Conservation (phyloP, 2,888 invertebrate species). For the Caenorhabditis sp. region DNA sequence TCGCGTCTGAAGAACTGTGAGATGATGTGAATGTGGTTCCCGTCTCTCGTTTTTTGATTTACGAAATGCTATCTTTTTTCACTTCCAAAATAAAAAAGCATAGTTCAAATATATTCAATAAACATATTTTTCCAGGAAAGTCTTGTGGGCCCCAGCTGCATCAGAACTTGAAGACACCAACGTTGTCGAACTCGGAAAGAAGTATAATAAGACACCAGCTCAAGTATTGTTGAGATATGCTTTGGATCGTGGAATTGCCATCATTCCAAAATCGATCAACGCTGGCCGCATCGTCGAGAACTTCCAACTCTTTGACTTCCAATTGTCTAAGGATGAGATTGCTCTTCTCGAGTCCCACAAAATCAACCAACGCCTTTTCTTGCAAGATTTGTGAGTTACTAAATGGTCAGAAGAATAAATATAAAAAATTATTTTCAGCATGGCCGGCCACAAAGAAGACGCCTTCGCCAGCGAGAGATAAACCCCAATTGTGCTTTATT, state of each 20-base stretch:
- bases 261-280: conserved; percentile 45
- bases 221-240: conserved; percentile 51
- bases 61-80: too few relatives aligned
- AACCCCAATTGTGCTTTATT: conserved; percentile 11
- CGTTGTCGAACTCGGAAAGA: conserved; percentile 72
- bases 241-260: conserved; percentile 38
- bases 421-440: conserved; percentile 51
- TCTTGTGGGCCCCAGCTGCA: conserved; percentile 46
- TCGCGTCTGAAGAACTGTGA: too few relatives aligned
- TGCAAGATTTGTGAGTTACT: conserved; percentile 47
- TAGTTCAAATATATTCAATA: conserved; percentile 10
- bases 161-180: conserved; percentile 46
- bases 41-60: too few relatives aligned
- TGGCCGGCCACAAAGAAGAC: conserved; percentile 53
- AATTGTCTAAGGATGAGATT: conserved; percentile 34
- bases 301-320: conserved; percentile 41
- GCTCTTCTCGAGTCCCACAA: conserved; percentile 30
- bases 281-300: conserved; percentile 35
- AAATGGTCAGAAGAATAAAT: too few relatives aligned
- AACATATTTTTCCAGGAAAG: neutral
- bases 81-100: too few relatives aligned
- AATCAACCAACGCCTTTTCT: conserved; percentile 41
- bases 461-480: conserved; percentile 39
- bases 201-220: conserved; percentile 56
- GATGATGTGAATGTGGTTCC: too few relatives aligned